phyloP scores from a whole-genome alignment of 2,113 vertebrate genomes.

The Boulengeromyrus knoepffleri region DNA sequence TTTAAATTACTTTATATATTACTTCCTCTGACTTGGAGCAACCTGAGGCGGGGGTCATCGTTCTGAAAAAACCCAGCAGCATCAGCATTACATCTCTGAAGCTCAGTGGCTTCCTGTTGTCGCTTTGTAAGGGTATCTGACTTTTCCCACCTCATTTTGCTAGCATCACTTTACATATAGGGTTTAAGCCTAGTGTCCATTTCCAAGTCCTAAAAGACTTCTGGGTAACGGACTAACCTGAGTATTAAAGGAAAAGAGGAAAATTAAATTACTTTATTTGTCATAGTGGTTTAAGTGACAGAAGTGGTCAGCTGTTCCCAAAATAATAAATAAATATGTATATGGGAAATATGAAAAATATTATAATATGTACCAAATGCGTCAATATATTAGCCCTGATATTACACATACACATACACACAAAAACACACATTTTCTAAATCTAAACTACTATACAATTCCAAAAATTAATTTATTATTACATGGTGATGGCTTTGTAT shows the following conservation, averaged over 20 bases:
- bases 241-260: not conserved
- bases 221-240: not conserved
- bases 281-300: not conserved
- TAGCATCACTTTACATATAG: not conserved
- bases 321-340: not conserved
- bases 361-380: not conserved
- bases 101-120: not conserved
- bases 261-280: not conserved
- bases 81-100: not conserved
- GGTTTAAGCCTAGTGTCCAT: not conserved
- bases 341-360: not conserved
- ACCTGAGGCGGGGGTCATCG: not conserved
- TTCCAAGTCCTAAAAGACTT: not conserved
- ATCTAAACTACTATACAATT: not conserved
- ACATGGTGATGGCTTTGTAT: conserved; percentile 14
- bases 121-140: not conserved
- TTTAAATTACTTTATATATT: not conserved
- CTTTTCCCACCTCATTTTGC: not conserved
- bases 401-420: not conserved
- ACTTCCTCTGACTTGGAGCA: not conserved
- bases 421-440: not conserved
- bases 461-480: not conserved
- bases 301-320: not conserved
- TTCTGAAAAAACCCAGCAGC: not conserved
- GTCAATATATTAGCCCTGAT: not conserved